These are phyloP conservation scores for Cochlearius cochlearius DNA, from an alignment of 2,113 vertebrate genomes.

Conservation along the genomic window DNA sequence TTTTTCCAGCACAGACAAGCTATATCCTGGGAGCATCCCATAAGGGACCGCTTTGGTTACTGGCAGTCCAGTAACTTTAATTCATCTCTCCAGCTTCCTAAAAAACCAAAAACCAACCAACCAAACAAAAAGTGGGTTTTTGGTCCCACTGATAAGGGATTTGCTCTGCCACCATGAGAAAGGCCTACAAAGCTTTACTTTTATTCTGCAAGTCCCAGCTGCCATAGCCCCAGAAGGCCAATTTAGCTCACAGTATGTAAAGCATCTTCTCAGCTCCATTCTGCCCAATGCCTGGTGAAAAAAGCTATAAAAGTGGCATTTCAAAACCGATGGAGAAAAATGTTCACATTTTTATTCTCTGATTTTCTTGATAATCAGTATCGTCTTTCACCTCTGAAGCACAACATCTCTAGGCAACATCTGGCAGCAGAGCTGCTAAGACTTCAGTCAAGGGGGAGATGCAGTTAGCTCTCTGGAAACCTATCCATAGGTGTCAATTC, in stretches of 20 bases:
- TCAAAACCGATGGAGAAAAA: neutral
- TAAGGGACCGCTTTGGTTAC: neutral
- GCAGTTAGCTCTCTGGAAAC: neutral
- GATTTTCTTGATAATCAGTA: neutral
- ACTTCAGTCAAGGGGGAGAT: neutral
- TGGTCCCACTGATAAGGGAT: neutral
- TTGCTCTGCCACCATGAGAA: neutral
- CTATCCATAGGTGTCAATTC: neutral
- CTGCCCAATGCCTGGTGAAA: neutral
- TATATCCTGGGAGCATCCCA: neutral
- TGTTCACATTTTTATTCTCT: neutral
- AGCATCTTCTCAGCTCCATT: neutral
- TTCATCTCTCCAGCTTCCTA: neutral
- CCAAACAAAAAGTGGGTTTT: fast-evolving
- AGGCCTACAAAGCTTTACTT: neutral
- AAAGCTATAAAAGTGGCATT: neutral
- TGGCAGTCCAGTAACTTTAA: neutral
- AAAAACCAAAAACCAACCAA: neutral
- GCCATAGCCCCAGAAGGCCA: neutral
- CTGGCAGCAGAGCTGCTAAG: neutral
- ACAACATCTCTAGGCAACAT: neutral
- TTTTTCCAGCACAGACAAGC: neutral
- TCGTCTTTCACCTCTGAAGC: neutral
- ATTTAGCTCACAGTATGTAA: neutral
- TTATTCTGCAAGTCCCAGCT: neutral